Evolutionary conservation across 2,113 vertebrate species (phyloP), one percentile per base, ranked within the genome.

Genomic region (Oryzias celebensis): DNA sequence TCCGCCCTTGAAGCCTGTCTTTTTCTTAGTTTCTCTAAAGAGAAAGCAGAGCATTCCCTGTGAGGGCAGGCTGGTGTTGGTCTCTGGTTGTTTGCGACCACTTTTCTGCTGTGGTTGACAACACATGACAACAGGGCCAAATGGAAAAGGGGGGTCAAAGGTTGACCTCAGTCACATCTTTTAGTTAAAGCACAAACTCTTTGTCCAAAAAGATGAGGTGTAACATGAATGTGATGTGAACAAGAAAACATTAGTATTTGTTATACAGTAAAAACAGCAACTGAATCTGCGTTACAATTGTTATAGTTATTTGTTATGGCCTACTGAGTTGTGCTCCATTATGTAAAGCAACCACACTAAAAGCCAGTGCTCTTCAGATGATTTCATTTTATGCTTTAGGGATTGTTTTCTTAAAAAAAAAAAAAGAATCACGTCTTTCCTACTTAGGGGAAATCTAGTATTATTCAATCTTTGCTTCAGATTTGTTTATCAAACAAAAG

Each of bases 101-200:
- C 96, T 98, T 97, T 96, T 97, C 96, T 98, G 95, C 96, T 96
- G 96, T 92, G 97, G 97, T 99, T 99, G 97, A 98, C 96, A 92
- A 96, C 96, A 96, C 95, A 94, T 93, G 94, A 92, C 94, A 94
- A 94, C 93, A 94, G 95, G 94, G 94, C 95, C 95, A 93, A 92
- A 92, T 92, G 93, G 93, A 89, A 93, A 93, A 92, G 90, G 88
- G 91, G 92, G 93, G 91, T 93, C 90, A 73, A 69, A 70, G 65
- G 78, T 59, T 14, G 63, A 82, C 81, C 45, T 85, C 83, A 82
- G 82, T 86, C 80, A 71, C 70, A 74, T 83, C 82, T 89, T 90
- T 92, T 81, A 91, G 91, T 12, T 2, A 28, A 28, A 92, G 92
- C 92, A 58, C 48, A 56, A 78, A 68, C 69, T 66, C 10, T 77